Evolutionary conservation across 2,113 vertebrate genomes (phyloP), one percentile per base, ranked within the genome.

Genomic region (Actenoides lindsayi): DNA sequence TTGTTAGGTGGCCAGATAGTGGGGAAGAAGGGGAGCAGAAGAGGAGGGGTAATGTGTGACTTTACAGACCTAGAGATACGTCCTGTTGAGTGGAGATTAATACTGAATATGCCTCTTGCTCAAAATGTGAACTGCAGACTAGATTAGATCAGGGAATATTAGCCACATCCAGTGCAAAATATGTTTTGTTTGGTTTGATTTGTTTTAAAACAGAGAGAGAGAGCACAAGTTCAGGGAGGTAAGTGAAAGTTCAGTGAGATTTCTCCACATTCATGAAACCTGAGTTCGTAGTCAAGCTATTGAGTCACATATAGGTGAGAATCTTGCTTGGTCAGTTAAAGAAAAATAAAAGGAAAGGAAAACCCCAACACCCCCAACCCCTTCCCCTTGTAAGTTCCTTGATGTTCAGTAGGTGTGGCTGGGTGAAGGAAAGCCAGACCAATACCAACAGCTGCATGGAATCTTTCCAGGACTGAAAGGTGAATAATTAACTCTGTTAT

Each of bases 361-460:
- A 63, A 31, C 9, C 63, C 39, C 39, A 60, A 39, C 24, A 25
- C 35, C 4, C 15, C 17, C 11, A 96, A 6, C 18, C 17, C 39
- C 31, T 88, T 83, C 33, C 63, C 85, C 42, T 60, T 42, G 27
- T 70, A 57, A 89, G 11, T 96, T 96, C 87, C 89, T 93, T 97
- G 97, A 96, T 91, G 83, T 97, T 94, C 83, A 79, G 56, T 92
- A 89, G 96, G 94, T 94, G 94, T 94, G 96, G 96, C 51, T 95
- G 83, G 83, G 83, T 60, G 77, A 95, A 94, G 90, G 91, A 91
- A 96, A 95, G 65, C 89, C 91, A 96, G 65, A 90, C 86, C 83
- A 94, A 96, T 93, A 94, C 96, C 97, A 97, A 84, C 85, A 96
- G 96, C 96, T 96, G 86, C 79, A 91, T 96, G 94, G 95, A 97